Conservation (phyloP, 2,113 vertebrate species). For the Tretioscincus oriximinensis region DNA sequence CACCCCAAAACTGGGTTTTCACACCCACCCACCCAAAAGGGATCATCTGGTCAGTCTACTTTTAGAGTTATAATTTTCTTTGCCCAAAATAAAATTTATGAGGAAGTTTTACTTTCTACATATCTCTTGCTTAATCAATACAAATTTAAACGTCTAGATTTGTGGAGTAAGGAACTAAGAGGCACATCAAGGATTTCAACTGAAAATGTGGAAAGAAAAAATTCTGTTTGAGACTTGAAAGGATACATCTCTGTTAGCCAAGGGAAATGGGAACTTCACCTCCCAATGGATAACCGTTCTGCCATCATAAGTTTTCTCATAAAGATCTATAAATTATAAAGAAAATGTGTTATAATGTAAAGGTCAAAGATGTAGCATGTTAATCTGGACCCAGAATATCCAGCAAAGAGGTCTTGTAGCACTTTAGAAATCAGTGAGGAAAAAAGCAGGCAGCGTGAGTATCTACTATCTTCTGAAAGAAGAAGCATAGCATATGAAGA, state of each 20-base stretch:
- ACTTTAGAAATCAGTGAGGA: too few relatives aligned
- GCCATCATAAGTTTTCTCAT: slow-evolving; percentile 74
- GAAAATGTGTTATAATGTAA: slow-evolving; percentile 10
- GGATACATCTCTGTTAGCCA: slow-evolving; percentile 97
- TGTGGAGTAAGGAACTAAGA: not conserved
- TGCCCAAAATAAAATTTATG: not conserved
- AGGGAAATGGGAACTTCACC: slow-evolving; percentile 88
- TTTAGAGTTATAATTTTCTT: not conserved
- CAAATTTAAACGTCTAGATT: not conserved
- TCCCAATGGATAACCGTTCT: slow-evolving; percentile 87
- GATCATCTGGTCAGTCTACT: too few relatives aligned
- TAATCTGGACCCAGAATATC: too few relatives aligned
- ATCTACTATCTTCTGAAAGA: too few relatives aligned
- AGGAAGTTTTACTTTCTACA: not conserved
- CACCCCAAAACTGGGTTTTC: too few relatives aligned
- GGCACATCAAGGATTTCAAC: not conserved
- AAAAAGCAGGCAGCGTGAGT: too few relatives aligned
- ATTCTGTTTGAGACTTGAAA: slow-evolving; percentile 58
- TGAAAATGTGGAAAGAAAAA: not conserved
- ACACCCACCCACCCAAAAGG: too few relatives aligned
- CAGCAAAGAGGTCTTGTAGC: too few relatives aligned
- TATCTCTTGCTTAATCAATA: not conserved
- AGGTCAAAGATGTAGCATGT: too few relatives aligned
- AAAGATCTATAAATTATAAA: slow-evolving; percentile 62
- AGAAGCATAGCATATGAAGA: too few relatives aligned